Conservation (phyloP, 64 coral and sea anemone genomes). For the Catalaphyllia jardinei region DNA sequence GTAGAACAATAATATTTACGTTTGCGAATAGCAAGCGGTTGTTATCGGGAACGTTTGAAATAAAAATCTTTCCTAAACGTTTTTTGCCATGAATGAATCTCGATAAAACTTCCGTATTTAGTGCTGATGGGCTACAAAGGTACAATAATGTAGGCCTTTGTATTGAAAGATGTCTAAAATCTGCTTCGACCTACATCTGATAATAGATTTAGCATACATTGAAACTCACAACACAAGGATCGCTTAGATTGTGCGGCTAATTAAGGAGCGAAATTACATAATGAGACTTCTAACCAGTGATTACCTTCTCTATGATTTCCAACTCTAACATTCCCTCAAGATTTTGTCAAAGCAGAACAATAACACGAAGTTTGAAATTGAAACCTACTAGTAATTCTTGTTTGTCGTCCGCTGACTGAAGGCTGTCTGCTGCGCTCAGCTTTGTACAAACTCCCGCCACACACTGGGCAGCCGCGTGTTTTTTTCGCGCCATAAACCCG, state of each 20-base stretch:
- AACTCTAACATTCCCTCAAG: constrained; percentile 1
- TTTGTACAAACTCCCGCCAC: constrained; percentile 11
- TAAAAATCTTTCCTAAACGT: too few species aligned
- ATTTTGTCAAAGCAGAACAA: neutral
- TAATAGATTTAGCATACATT: neutral
- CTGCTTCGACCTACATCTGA: neutral
- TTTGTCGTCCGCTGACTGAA: constrained; percentile 37
- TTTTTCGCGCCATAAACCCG: constrained; percentile 5
- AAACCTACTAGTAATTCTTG: neutral
- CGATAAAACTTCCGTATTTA: neutral
- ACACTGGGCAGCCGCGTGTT: constrained; percentile 5
- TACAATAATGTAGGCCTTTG: too few species aligned
- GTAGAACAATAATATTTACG: neutral
- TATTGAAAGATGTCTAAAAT: neutral
- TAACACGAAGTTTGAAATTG: neutral
- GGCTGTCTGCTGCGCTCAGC: neutral
- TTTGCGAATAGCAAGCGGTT: neutral
- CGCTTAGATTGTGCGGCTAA: neutral
- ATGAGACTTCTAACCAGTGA: neutral
- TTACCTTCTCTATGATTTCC: neutral
- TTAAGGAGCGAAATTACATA: neutral
- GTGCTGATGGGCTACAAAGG: too few species aligned
- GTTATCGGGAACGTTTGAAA: neutral
- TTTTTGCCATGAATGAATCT: neutral
- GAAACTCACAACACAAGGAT: neutral